phyloP scores from a whole-genome alignment of 2,797 vertebrate genomes.

The Rhinella marina region DNA sequence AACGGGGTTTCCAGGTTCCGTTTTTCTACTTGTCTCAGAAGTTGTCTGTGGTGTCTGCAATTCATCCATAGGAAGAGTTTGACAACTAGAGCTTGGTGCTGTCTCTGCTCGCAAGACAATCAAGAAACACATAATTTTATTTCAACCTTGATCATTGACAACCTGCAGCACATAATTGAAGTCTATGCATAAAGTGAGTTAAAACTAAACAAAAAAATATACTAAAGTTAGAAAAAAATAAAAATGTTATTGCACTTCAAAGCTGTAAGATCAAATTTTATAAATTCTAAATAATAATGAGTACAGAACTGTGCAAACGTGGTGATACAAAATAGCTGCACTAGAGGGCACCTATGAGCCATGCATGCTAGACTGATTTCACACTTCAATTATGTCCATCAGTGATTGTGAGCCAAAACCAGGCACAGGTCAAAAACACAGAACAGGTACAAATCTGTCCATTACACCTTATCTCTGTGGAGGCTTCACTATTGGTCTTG shows the following conservation, averaged over 20 bases:
- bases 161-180: neutral
- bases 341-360: neutral
- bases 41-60: neutral
- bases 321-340: neutral
- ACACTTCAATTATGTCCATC: too few relatives aligned
- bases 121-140: neutral
- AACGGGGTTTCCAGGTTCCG: neutral
- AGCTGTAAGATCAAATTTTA: too few relatives aligned
- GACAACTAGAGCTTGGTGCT: neutral
- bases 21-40: neutral
- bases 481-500: too few relatives aligned
- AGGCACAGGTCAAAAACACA: too few relatives aligned
- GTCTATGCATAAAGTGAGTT: neutral
- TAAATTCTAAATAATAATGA: too few relatives aligned
- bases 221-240: too few relatives aligned
- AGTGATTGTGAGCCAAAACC: too few relatives aligned
- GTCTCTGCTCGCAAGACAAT: conserved; percentile 1
- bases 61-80: conserved; percentile 23
- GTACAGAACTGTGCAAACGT: too few relatives aligned
- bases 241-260: too few relatives aligned
- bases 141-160: neutral
- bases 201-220: neutral
- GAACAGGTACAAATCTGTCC: too few relatives aligned
- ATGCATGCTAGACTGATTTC: too few relatives aligned
- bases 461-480: too few relatives aligned